phyloP scores from a whole-genome alignment of 2,888 invertebrate species.

The Erebia epiphron region DNA sequence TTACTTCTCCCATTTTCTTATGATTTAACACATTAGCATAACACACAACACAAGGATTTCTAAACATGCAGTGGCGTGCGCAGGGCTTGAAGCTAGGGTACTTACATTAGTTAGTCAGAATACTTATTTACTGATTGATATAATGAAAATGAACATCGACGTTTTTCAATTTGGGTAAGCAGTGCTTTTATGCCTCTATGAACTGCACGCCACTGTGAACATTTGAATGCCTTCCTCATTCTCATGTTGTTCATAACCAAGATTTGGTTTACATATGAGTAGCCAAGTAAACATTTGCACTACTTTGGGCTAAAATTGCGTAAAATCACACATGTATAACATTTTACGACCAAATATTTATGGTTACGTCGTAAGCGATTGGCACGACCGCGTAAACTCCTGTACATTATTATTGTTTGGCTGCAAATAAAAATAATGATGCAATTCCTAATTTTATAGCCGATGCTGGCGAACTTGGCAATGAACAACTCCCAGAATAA shows the following conservation, averaged over 20 bases:
- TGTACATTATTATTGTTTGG: slow-evolving; percentile 23
- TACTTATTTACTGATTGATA: too few relatives aligned
- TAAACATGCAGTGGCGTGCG: too few relatives aligned
- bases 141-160: too few relatives aligned
- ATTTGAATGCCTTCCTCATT: not conserved
- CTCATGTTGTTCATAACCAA: not conserved
- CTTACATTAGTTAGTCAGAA: too few relatives aligned
- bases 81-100: too few relatives aligned
- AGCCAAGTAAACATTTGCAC: slow-evolving; percentile 8
- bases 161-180: too few relatives aligned
- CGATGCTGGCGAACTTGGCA: slow-evolving; percentile 34
- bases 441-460: slow-evolving; percentile 34
- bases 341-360: slow-evolving; percentile 36
- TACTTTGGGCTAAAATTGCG: slow-evolving; percentile 22
- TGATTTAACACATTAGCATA: too few relatives aligned
- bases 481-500: slow-evolving; percentile 14
- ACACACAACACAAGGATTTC: too few relatives aligned
- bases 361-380: slow-evolving; percentile 30
- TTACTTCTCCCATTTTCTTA: too few relatives aligned
- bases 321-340: slow-evolving; percentile 18
- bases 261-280: not conserved
- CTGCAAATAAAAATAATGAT: slow-evolving; percentile 35
- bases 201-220: too few relatives aligned
- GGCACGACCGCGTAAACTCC: slow-evolving; percentile 36
- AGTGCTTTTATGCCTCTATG: too few relatives aligned